Base-by-base conservation (phyloP, 2,113 vertebrate genomes). In the Nesoenas mayeri region DNA sequence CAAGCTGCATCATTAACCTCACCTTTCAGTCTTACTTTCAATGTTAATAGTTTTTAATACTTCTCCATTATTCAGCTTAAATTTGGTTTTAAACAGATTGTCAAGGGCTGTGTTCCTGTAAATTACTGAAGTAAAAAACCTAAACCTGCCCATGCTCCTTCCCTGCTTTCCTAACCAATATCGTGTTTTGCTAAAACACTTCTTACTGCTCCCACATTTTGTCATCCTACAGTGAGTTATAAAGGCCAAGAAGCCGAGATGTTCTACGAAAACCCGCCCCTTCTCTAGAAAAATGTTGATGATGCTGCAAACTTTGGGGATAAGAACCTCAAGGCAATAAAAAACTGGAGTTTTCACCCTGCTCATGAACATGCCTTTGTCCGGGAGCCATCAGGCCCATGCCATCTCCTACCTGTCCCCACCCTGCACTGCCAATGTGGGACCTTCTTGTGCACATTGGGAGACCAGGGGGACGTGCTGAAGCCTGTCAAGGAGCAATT, bases 161-260 rank as follows among this genome's bases (percentile, higher is more conserved):
- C 67, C 53, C 71, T 24, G 32, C 38, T 69, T 48, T 54, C 80
- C 81, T 48, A 65, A 50, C 65, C 47, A 61, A 4, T 31, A 62
- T 15, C 70, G 5, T 15, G 38, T 11, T 91, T 80, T 77, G 67
- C 77, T 28, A 26, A 95, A 85, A 24, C 82, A 34, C 48, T 56
- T 86, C 82, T n/a, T 47, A 47, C 81, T 84, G 89, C 65, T 56
- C 79, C 82, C 81, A 73, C 25, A 1, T 73, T 89, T 62, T 79
- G 57, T 34, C 85, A 61, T 71, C 94, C 81, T 79, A 44, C 82
- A 26, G 57, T 1, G 47, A 85, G 88, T 20, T 36, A 51, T 3
- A 80, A 83, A 93, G 84, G 86, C 79, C 77, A 74, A 77, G 78
- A 75, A 72, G 53, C n/a, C 4, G 31, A 67, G 66, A 74, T 16